A percentile compares a stretch with the other conserved stretches of the same genome.
Evolutionary conservation across 1,140 invertebrate species (phyloP).

Genomic region (Conopomorpha cramerella): DNA sequence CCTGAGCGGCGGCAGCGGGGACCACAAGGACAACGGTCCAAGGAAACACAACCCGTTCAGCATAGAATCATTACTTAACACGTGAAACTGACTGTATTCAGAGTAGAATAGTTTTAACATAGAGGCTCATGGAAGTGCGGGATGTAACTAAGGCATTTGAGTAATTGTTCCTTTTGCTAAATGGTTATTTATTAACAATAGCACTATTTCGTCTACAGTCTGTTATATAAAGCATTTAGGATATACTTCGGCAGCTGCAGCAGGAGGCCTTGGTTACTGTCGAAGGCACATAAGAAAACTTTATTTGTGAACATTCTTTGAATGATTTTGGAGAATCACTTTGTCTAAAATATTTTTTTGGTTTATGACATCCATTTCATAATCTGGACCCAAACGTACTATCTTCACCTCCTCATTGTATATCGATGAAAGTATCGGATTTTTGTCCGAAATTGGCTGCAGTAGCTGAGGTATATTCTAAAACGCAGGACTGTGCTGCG

Average conservation of each 20-base stretch:
- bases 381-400: too few relatives aligned
- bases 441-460: too few relatives aligned
- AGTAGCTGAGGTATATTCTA: too few relatives aligned
- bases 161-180: slow-evolving; percentile 29
- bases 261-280: too few relatives aligned
- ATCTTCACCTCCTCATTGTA: too few relatives aligned
- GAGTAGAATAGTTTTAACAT: slow-evolving; percentile 7
- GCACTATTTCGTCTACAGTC: slow-evolving; percentile 14
- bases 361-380: too few relatives aligned
- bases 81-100: slow-evolving; percentile 59
- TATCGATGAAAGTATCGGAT: too few relatives aligned
- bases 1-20: slow-evolving; percentile 36
- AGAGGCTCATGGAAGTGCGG: slow-evolving; percentile 28
- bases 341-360: background rate
- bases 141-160: slow-evolving; percentile 15
- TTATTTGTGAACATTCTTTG: background rate
- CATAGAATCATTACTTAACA: slow-evolving; percentile 81
- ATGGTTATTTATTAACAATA: slow-evolving; percentile 18
- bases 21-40: slow-evolving; percentile 51
- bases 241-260: too few relatives aligned
- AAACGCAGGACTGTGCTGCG: too few relatives aligned
- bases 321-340: background rate
- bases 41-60: slow-evolving; percentile 76
- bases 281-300: too few relatives aligned
- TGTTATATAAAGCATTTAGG: background rate